These are phyloP conservation scores for Puntigrus tetrazona DNA, from an alignment of 2,113 vertebrate genomes.

Conservation along the genomic window DNA sequence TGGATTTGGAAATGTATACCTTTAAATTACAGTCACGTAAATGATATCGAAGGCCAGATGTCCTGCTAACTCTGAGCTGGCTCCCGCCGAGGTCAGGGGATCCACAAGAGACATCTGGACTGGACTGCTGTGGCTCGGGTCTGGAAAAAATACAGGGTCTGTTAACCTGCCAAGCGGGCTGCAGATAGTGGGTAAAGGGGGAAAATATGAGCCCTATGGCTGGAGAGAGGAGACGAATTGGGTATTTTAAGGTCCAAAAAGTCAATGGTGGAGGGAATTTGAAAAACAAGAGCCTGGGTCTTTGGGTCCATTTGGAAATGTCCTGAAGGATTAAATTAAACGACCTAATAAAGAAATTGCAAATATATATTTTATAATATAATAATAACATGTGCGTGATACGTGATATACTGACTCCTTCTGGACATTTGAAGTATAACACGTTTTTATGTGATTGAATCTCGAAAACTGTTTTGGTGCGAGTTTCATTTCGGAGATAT, in stretches of 20 bases:
- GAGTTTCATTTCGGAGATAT: background rate
- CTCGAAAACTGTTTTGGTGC: too few relatives aligned
- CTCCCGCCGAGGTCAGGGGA: background rate
- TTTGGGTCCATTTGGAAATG: background rate
- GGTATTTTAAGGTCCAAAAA: background rate
- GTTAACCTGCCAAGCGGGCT: background rate
- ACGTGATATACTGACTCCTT: conserved; percentile 17
- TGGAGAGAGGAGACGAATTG: background rate
- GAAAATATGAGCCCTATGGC: background rate
- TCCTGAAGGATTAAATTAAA: background rate
- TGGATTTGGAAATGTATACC: background rate
- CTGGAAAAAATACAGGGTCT: conserved; percentile 18
- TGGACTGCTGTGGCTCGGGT: background rate
- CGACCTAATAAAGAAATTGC: background rate
- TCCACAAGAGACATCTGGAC: conserved; percentile 22
- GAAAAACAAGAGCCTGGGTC: background rate
- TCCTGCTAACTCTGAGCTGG: background rate
- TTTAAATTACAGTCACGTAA: background rate
- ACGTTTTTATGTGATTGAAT: background rate
- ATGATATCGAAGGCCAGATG: background rate
- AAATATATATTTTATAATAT: background rate
- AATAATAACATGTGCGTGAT: background rate
- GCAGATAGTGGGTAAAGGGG: background rate
- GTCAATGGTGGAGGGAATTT: background rate
- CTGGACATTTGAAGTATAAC: background rate